Percentiles rank a stretch among this genome's conserved stretches.
Evolutionary conservation across 30 jellyfish, hydroid and myxozoan genomes (phyloP).

Genomic region (Chironex yamaguchii): DNA sequence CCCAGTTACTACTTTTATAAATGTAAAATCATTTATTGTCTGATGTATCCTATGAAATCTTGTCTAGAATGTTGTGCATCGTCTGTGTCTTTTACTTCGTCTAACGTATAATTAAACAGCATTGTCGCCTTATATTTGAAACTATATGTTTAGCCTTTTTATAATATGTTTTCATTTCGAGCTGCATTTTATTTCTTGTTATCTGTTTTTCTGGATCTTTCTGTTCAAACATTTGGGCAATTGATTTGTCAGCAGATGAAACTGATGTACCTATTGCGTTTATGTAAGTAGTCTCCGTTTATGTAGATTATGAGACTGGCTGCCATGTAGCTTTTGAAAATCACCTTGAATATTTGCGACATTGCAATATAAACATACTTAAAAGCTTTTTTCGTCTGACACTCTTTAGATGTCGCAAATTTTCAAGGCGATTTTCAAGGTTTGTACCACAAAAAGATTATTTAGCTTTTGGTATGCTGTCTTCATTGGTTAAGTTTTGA

Average conservation of each 20-base stretch:
- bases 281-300: conserved; percentile 46
- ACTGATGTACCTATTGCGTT: conserved; percentile 25
- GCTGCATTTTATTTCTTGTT: conserved; percentile 62
- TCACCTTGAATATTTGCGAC: too few species aligned
- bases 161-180: conserved; percentile 63
- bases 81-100: conserved; percentile 49
- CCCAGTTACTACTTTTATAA: too few species aligned
- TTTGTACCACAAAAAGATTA: too few species aligned
- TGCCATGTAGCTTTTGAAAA: too few species aligned
- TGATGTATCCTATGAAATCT: conserved; percentile 27
- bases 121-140: conserved; percentile 58
- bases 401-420: too few species aligned
- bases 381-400: too few species aligned
- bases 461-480: conserved; percentile 46
- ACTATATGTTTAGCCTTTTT: conserved; percentile 53
- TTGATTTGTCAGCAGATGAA: conserved; percentile 64
- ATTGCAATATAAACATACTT: too few species aligned
- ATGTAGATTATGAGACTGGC: conserved; percentile 54
- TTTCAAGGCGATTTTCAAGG: too few species aligned
- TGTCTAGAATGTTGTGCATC: conserved; percentile 17
- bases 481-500: conserved; percentile 55
- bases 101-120: conserved; percentile 55
- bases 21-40: conserved; percentile 47
- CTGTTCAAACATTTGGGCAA: conserved; percentile 52
- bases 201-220: conserved; percentile 63